These are phyloP conservation scores for Ptychobarbus kaznakovi DNA, from an alignment of 2,797 vertebrate genomes.

Conservation along the genomic window DNA sequence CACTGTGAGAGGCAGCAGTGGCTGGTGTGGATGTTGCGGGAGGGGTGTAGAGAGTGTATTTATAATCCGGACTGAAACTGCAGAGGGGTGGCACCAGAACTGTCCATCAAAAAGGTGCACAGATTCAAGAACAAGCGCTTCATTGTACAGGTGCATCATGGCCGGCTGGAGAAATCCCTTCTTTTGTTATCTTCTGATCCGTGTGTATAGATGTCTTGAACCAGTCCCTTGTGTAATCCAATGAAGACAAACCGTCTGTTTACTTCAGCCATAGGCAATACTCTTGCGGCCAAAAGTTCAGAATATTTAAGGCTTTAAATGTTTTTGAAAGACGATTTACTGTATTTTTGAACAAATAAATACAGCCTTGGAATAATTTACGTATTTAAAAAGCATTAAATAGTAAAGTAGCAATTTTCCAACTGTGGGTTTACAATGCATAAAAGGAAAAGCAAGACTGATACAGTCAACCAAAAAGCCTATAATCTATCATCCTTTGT, in stretches of 20 bases:
- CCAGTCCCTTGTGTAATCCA: background rate
- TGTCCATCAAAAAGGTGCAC: constrained; percentile 67
- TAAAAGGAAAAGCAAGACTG: background rate
- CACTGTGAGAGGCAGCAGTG: constrained; percentile 69
- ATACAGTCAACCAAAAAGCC: background rate
- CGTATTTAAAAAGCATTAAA: background rate
- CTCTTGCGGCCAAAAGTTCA: background rate
- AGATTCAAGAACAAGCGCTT: constrained; percentile 23
- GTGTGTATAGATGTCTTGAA: background rate
- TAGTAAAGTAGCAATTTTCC: no score
- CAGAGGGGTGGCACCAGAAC: constrained; percentile 67
- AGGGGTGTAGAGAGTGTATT: constrained; percentile 75
- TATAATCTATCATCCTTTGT: background rate
- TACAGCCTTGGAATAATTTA: background rate
- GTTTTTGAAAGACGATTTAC: background rate
- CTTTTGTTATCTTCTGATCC: background rate
- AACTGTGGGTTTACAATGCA: background rate
- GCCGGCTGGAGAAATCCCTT: background rate
- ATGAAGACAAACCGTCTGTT: background rate
- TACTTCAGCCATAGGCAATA: background rate
- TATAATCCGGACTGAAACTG: constrained; percentile 80
- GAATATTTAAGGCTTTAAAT: background rate
- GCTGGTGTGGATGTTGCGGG: constrained; percentile 75
- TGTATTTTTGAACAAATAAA: background rate
- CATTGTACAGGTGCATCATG: background rate